Evolutionary conservation across 2,888 invertebrate species (phyloP), one percentile per base, ranked within the genome.

Genomic region (Serripes groenlandicus): DNA sequence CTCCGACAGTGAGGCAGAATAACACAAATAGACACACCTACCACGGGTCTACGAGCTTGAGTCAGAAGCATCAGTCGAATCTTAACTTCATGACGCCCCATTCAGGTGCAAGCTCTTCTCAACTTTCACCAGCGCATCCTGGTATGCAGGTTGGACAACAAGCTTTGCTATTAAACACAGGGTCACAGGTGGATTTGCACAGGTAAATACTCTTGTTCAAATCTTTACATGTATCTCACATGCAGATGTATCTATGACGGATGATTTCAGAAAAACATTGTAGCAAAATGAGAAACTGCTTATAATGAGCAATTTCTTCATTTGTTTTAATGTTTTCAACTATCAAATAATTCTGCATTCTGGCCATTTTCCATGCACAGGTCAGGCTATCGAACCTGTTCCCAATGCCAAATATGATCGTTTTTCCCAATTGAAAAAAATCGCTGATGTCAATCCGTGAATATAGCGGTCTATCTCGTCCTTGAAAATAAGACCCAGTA

Each of bases 41-140:
- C 74, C 83, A 87, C 49, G 88, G 86, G 69, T 87, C 84, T 23
- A 86, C 86, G 30, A 81, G 86, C 18, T 86, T 87, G 70, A 85
- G 82, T 71, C 87, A 88, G 72, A 82, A 87, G 28, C 83, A 79
- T 37, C 83, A 89, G 62, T 85, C 84, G 30, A 91, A 89, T 78
- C 71, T 91, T 60, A 89, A 89, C 80, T 88, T 88, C 75, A 77
- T 84, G 81, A 81, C 89, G 60, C 74, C 88, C 15, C 89, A 87
- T 37, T 49, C 86, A 26, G 86, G 85, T 18, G 83, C 89, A 2
- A 82, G 85, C 68, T 82, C 90, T 71, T 90, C 89, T 60, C 92
- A 92, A 85, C 75, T 92, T 58, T 93, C 93, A 5, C 93, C 92
- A 18, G 91, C 91, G n/a, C 89, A 88, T 68, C 87, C 84, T 34